A percentile compares a stretch with the other conserved stretches of the same genome.
Evolutionary conservation across 2,113 vertebrate species (phyloP).

Genomic region (Phylloscopus whistleri): DNA sequence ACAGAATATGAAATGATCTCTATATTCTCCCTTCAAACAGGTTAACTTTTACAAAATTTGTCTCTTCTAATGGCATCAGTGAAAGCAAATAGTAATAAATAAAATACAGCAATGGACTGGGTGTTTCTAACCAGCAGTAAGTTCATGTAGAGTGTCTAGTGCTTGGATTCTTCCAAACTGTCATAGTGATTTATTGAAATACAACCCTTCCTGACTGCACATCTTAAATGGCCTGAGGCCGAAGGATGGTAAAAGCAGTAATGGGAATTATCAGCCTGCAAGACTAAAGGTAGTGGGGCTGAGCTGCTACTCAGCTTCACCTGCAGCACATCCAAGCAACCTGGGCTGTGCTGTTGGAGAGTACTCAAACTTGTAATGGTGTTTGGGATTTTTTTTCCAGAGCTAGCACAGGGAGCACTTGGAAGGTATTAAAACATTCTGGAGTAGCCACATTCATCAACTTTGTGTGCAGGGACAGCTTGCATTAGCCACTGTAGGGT

Average conservation of each 20-base stretch:
- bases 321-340: not conserved
- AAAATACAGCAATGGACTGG: not conserved
- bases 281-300: not conserved
- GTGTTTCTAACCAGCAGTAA: not conserved
- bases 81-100: not conserved
- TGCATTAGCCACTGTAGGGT: not conserved
- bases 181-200: not conserved
- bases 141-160: not conserved
- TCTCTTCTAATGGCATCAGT: not conserved
- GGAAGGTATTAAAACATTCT: not conserved
- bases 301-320: not conserved
- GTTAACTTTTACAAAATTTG: not conserved
- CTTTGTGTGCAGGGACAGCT: not conserved
- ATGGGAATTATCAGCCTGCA: not conserved
- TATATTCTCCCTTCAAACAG: not conserved
- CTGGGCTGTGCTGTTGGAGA: not conserved
- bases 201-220: not conserved
- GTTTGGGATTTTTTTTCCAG: not conserved
- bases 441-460: not conserved
- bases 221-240: not conserved
- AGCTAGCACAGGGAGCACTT: not conserved
- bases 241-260: not conserved
- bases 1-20: not conserved
- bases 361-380: not conserved
- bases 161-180: not conserved